Conservation (phyloP, 2,888 invertebrate species). For the Chelonus formosanus region DNA sequence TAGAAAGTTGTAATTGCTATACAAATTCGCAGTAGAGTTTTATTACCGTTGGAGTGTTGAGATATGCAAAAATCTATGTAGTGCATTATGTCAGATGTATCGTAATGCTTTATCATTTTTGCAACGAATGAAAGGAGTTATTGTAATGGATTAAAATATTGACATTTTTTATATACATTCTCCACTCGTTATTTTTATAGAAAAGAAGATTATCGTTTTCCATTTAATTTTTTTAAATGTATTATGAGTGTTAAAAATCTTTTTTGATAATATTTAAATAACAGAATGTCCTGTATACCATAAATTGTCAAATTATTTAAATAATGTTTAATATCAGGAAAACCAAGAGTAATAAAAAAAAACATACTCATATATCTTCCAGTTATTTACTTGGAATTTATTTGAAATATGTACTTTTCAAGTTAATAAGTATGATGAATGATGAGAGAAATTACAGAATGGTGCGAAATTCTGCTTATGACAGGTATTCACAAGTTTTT, state of each 20-base stretch:
- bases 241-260: no score
- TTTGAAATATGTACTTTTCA: slow-evolving; percentile 14
- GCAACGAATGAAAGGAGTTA: no score
- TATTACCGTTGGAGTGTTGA: slow-evolving; percentile 13
- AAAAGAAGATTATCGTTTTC: no score
- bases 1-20: slow-evolving; percentile 49
- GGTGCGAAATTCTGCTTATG: slow-evolving; percentile 19
- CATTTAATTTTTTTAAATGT: no score
- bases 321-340: background rate
- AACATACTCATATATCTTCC: background rate
- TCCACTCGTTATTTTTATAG: no score
- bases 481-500: slow-evolving; percentile 23
- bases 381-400: background rate
- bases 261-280: no score
- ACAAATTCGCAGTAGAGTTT: slow-evolving; percentile 49
- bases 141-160: no score
- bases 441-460: slow-evolving; percentile 27
- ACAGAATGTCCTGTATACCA: no score
- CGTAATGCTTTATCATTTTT: no score
- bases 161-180: no score
- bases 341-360: background rate
- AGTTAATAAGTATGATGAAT: slow-evolving; percentile 27
- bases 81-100: no score
- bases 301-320: background rate
- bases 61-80: no score